phyloP scores from a whole-genome alignment of 1,140 invertebrate genomes.

The Asbolus verrucosus region DNA sequence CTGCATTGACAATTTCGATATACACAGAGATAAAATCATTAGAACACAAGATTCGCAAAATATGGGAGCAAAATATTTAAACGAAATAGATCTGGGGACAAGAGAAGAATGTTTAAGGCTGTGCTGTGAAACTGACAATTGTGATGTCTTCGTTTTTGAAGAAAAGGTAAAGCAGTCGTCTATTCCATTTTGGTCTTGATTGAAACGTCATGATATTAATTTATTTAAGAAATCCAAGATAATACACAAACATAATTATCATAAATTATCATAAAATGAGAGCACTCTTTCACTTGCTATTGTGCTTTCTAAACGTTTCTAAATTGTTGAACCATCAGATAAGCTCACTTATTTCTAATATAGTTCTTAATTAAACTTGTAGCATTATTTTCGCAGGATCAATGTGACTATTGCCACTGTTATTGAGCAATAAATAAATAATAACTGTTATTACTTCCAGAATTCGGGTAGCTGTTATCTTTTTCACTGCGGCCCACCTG shows the following conservation, averaged over 20 bases:
- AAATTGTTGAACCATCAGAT: too few relatives aligned
- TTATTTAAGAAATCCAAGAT: too few relatives aligned
- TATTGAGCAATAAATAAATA: too few relatives aligned
- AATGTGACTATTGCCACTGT: too few relatives aligned
- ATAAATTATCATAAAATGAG: background rate
- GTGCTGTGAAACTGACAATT: conserved; percentile 87
- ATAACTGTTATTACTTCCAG: conserved; percentile 66
- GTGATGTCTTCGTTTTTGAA: conserved; percentile 93
- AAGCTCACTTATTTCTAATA: too few relatives aligned
- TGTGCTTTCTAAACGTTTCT: background rate
- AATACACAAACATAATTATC: too few relatives aligned
- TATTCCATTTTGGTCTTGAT: too few relatives aligned
- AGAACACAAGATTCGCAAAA: conserved; percentile 87
- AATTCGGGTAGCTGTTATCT: conserved; percentile 90
- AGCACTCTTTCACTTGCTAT: background rate
- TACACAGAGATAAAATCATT: conserved; percentile 91
- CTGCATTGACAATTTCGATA: conserved; percentile 79
- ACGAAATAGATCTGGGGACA: conserved; percentile 83
- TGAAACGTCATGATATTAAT: too few relatives aligned
- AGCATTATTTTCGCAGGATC: too few relatives aligned
- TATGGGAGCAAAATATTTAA: conserved; percentile 90
- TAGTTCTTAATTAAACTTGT: too few relatives aligned
- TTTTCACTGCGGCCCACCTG: conserved; percentile 89
- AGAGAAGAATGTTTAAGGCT: conserved; percentile 85
- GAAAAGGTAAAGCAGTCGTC: conserved; percentile 89